A percentile compares a stretch with the other conserved stretches of the same genome.
Conservation (phyloP, 2,113 vertebrate species). For the Toxotes jaculatrix region DNA sequence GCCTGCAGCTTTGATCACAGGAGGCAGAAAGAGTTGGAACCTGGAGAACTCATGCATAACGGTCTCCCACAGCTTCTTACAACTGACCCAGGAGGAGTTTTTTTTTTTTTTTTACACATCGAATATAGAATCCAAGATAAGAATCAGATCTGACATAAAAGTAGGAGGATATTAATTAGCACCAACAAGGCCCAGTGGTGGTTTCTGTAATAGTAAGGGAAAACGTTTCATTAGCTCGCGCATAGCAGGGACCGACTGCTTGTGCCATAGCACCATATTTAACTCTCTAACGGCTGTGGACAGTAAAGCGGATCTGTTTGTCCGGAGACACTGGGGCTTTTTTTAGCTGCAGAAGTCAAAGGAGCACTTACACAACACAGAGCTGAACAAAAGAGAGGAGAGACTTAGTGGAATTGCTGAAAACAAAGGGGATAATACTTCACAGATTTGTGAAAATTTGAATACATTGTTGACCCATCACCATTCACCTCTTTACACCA, state of each 20-base stretch:
- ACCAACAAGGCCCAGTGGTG: conserved; percentile 42
- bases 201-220: conserved; percentile 28
- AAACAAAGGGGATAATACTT: not conserved
- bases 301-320: conserved; percentile 25
- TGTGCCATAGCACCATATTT: conserved; percentile 9
- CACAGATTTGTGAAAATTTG: not conserved
- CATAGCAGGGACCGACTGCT: conserved; percentile 12
- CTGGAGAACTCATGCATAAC: conserved; percentile 24
- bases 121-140: conserved; percentile 36
- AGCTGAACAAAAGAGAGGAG: conserved; percentile 1
- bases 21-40: conserved; percentile 30
- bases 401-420: not conserved
- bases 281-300: conserved; percentile 17
- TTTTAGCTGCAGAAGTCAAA: conserved; percentile 35
- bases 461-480: not conserved
- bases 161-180: conserved; percentile 64
- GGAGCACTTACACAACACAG: conserved; percentile 23
- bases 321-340: conserved; percentile 15
- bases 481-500: not conserved
- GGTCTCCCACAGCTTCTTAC: conserved; percentile 41
- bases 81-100: conserved; percentile 35
- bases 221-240: conserved; percentile 43
- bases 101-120: conserved; percentile 19
- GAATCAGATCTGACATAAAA: conserved; percentile 61
- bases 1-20: conserved; percentile 48